Conservation (phyloP, 2,113 vertebrate species). For the Scatophagus argus region DNA sequence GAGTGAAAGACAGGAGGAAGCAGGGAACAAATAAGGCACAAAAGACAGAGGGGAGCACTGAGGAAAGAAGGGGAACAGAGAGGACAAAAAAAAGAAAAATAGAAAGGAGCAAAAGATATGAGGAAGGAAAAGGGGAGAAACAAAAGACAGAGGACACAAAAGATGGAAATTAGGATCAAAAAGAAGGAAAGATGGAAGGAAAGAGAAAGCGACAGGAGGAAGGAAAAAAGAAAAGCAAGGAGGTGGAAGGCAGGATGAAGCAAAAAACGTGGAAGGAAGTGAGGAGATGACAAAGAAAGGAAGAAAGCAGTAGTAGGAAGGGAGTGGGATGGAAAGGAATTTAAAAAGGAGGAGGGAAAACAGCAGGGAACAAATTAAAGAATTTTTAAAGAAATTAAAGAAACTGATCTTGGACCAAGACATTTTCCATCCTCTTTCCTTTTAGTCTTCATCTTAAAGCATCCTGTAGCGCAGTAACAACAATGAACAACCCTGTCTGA, state of each 20-base stretch:
- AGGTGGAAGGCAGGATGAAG: not conserved
- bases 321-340: not conserved
- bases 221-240: not conserved
- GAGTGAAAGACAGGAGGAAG: not conserved
- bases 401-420: not conserved
- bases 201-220: not conserved
- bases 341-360: too few relatives aligned
- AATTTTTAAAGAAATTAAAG: too few relatives aligned
- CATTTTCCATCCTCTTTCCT: not conserved
- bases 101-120: not conserved
- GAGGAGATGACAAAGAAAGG: not conserved
- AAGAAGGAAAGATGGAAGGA: not conserved
- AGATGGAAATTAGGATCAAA: not conserved
- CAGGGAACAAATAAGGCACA: too few relatives aligned
- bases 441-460: constrained; percentile 16
- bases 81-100: not conserved
- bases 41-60: too few relatives aligned
- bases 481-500: not conserved
- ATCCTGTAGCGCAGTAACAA: constrained; percentile 8
- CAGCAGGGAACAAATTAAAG: too few relatives aligned
- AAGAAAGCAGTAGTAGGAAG: not conserved
- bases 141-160: not conserved
- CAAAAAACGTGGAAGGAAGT: not conserved
- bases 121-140: not conserved
- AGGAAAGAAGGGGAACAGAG: not conserved